Evolutionary conservation across 2,888 invertebrate genomes (phyloP).

Genomic region (Crematogaster levior): DNA sequence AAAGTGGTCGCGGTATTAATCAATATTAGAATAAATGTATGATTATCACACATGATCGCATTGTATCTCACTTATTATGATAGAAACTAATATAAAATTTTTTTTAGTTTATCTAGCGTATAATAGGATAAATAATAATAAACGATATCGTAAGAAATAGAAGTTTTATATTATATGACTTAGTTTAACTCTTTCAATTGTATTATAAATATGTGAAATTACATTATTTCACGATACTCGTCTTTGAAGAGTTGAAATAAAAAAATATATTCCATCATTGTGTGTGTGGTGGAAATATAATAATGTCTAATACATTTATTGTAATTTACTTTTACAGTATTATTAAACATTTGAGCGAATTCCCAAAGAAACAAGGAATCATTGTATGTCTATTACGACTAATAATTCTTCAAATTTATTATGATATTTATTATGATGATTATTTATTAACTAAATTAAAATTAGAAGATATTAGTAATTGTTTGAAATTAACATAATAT

Average conservation of each 20-base stretch:
- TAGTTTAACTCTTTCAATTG: neutral
- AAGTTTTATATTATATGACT: neutral
- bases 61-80: slow-evolving; percentile 12
- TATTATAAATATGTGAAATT: neutral
- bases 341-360: slow-evolving; percentile 20
- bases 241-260: slow-evolving; percentile 6
- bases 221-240: neutral
- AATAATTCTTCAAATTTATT: slow-evolving; percentile 21
- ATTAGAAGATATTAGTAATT: slow-evolving; percentile 1
- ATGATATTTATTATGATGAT: slow-evolving; percentile 1
- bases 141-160: neutral
- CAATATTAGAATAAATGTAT: neutral
- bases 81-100: slow-evolving; percentile 24
- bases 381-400: slow-evolving; percentile 12
- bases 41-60: neutral
- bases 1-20: slow-evolving; percentile 34
- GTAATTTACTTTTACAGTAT: neutral
- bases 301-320: slow-evolving; percentile 13
- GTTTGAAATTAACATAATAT: neutral
- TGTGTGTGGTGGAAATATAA: neutral
- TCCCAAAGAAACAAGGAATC: slow-evolving; percentile 28
- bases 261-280: neutral
- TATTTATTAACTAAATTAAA: neutral
- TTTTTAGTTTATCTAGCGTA: neutral
- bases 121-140: neutral